Evolutionary conservation across 2,797 vertebrate species (phyloP).

Genomic region (Tinamus major): DNA sequence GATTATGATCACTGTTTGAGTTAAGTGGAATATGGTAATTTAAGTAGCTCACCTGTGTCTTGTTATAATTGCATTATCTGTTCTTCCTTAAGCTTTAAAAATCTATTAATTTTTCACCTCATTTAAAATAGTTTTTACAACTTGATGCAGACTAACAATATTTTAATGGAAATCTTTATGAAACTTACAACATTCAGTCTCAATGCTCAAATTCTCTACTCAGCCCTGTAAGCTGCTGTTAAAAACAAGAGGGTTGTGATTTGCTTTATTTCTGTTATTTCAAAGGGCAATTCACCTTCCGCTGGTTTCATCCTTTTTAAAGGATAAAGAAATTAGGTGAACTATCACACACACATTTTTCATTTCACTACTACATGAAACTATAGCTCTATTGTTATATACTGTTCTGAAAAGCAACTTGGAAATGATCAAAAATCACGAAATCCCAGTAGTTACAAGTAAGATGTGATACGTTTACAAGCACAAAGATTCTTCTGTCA

Average conservation of each 20-base stretch:
- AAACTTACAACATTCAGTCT: background rate
- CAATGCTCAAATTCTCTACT: background rate
- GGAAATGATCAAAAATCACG: background rate
- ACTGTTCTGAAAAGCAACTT: background rate
- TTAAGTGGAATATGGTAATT: conserved; percentile 68
- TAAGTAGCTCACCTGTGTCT: conserved; percentile 68
- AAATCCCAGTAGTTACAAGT: background rate
- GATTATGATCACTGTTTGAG: conserved; percentile 33
- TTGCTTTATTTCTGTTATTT: background rate
- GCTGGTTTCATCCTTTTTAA: conserved; percentile 17
- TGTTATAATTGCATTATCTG: conserved; percentile 61
- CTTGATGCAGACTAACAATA: conserved; percentile 25
- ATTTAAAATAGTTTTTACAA: conserved; percentile 33
- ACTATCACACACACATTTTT: background rate
- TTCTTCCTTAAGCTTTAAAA: conserved; percentile 45
- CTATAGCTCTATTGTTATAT: background rate
- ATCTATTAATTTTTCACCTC: conserved; percentile 51
- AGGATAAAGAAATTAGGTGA: background rate
- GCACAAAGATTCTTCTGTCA: background rate
- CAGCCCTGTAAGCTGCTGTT: background rate
- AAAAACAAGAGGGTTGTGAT: background rate
- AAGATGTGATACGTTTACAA: background rate
- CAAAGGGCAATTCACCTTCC: background rate
- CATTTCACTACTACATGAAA: conserved; percentile 10
- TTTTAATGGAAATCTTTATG: conserved; percentile 46